phyloP scores from a whole-genome alignment of 2,888 invertebrate genomes.

The Cordilura impudica region DNA sequence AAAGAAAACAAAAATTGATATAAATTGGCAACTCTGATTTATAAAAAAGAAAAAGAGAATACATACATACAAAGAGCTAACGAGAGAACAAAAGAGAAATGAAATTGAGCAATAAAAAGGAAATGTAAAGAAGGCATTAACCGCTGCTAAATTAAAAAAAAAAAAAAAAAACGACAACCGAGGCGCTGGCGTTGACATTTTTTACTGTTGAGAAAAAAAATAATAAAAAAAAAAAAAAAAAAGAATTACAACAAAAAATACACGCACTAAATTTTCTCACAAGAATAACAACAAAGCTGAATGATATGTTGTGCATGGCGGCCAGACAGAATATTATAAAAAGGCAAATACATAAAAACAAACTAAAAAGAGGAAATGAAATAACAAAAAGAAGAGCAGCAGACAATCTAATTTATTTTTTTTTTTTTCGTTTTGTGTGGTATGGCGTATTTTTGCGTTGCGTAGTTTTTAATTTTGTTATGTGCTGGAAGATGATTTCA shows the following conservation, averaged over 20 bases:
- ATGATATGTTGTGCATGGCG: slow-evolving; percentile 31
- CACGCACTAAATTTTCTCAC: not conserved
- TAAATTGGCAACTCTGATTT: slow-evolving; percentile 46
- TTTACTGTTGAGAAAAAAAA: not conserved
- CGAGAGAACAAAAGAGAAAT: slow-evolving; percentile 1
- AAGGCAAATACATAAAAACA: not conserved
- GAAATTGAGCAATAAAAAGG: slow-evolving; percentile 40
- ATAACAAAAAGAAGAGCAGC: slow-evolving; percentile 35
- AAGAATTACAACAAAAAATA: too few relatives aligned
- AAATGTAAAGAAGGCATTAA: slow-evolving; percentile 61
- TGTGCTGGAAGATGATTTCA: not conserved
- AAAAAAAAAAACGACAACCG: slow-evolving; percentile 35
- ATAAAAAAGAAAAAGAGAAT: not conserved
- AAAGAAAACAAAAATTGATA: not conserved
- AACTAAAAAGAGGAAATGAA: not conserved
- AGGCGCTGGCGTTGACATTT: slow-evolving; percentile 10
- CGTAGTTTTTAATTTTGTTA: slow-evolving; percentile 18
- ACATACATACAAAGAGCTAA: not conserved
- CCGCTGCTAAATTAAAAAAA: slow-evolving; percentile 47
- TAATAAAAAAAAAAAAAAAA: not conserved
- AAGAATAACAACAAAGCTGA: not conserved
- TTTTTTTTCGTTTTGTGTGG: slow-evolving; percentile 6
- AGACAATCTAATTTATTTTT: slow-evolving; percentile 11
- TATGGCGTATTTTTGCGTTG: slow-evolving; percentile 26
- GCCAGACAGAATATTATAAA: slow-evolving; percentile 45